phyloP scores from a whole-genome alignment of 2,113 vertebrate species.

The Dermatemys mawii region DNA sequence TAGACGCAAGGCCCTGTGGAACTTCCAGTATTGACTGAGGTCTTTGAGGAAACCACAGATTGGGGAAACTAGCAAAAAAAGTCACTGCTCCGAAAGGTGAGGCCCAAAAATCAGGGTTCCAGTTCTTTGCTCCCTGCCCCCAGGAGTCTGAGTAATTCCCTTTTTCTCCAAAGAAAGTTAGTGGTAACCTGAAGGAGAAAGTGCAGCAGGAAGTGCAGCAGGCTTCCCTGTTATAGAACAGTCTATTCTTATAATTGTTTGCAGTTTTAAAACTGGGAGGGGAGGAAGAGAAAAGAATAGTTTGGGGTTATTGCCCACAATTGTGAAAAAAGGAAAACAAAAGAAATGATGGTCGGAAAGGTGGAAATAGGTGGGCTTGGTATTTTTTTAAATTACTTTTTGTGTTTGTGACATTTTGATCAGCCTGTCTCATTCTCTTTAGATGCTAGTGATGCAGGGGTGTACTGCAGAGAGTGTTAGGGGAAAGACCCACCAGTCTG shows the following conservation, averaged over 20 bases:
- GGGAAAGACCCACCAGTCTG: background rate
- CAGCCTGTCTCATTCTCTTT: background rate
- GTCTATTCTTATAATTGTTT: background rate
- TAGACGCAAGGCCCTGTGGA: background rate
- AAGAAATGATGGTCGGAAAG: background rate
- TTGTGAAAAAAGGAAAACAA: no score
- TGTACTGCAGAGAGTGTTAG: background rate
- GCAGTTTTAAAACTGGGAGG: background rate
- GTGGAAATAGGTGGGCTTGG: background rate
- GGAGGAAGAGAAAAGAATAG: background rate
- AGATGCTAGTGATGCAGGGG: background rate
- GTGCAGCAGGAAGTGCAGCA: background rate
- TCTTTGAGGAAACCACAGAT: background rate
- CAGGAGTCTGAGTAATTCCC: background rate
- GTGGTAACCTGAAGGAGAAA: background rate
- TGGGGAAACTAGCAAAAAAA: background rate
- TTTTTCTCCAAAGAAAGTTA: conserved; percentile 10
- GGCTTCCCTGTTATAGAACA: background rate
- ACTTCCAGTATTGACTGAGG: background rate
- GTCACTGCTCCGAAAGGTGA: background rate
- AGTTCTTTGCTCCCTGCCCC: background rate
- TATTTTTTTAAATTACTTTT: background rate
- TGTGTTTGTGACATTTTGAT: background rate
- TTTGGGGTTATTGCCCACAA: background rate
- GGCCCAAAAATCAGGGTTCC: background rate